phyloP scores from a whole-genome alignment of 1,140 invertebrate species.

The Zaprionus kolodkinae region DNA sequence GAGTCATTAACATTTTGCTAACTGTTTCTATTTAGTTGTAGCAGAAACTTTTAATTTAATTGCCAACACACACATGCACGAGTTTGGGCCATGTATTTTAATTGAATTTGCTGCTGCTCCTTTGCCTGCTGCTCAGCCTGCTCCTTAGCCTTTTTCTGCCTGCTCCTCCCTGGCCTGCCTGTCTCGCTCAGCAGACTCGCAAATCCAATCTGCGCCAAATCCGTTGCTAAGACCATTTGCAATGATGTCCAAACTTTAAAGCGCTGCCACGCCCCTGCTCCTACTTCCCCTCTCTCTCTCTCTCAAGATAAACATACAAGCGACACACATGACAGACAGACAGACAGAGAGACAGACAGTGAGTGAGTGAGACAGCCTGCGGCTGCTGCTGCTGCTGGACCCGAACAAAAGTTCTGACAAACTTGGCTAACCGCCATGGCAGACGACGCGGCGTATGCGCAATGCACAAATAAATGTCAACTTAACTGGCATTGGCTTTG shows the following conservation, averaged over 20 bases:
- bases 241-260: slow-evolving; percentile 43
- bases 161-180: not conserved
- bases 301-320: slow-evolving; percentile 65
- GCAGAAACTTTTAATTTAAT: slow-evolving; percentile 74
- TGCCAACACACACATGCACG: slow-evolving; percentile 29
- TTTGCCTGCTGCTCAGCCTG: not conserved
- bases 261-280: not conserved
- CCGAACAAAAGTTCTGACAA: slow-evolving; percentile 68
- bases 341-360: not conserved
- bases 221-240: slow-evolving; percentile 49
- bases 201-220: slow-evolving; percentile 71
- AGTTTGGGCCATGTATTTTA: slow-evolving; percentile 38
- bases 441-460: slow-evolving; percentile 64
- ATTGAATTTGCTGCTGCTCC: slow-evolving; percentile 41
- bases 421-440: slow-evolving; percentile 75
- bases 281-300: not conserved
- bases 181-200: slow-evolving; percentile 45
- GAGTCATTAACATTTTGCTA: slow-evolving; percentile 62
- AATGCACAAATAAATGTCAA: slow-evolving; percentile 81
- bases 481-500: slow-evolving; percentile 54
- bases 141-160: too few relatives aligned
- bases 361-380: not conserved
- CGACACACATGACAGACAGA: slow-evolving; percentile 33
- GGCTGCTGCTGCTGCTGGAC: slow-evolving; percentile 6
- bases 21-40: slow-evolving; percentile 52